phyloP scores from a whole-genome alignment of 2,888 invertebrate genomes.

The Andrena trimmerana region DNA sequence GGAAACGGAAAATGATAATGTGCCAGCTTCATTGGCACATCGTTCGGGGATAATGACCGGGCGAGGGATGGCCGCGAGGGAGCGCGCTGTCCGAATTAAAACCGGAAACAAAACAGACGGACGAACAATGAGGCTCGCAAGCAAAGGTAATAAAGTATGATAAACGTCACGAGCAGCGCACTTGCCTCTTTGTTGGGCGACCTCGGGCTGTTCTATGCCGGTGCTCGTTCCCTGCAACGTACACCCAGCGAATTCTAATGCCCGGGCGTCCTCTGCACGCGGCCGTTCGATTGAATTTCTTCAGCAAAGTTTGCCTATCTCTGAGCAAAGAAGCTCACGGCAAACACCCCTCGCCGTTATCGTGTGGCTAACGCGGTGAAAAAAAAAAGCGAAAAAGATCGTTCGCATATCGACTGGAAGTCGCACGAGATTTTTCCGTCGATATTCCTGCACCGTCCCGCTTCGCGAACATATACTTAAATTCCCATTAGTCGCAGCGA shows the following conservation, averaged over 20 bases:
- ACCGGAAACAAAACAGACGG: constrained; percentile 81
- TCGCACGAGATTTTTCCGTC: neutral
- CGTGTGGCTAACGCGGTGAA: constrained; percentile 27
- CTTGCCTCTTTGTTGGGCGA: constrained; percentile 73
- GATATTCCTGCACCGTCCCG: neutral
- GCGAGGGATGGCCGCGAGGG: constrained; percentile 46
- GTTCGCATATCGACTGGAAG: constrained; percentile 8
- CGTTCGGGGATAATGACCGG: constrained; percentile 61
- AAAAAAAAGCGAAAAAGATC: neutral
- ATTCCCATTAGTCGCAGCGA: too few species aligned
- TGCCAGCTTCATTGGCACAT: constrained; percentile 69
- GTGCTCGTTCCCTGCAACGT: constrained; percentile 61
- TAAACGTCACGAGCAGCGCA: constrained; percentile 76
- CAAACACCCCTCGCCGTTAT: constrained; percentile 35
- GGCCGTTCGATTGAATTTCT: constrained; percentile 69
- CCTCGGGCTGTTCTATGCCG: constrained; percentile 49
- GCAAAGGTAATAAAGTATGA: constrained; percentile 82
- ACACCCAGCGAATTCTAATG: constrained; percentile 68
- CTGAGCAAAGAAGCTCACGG: constrained; percentile 42
- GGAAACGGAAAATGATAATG: constrained; percentile 73
- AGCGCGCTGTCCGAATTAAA: constrained; percentile 75
- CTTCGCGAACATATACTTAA: neutral
- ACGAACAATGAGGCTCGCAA: constrained; percentile 77
- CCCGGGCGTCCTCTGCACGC: constrained; percentile 52
- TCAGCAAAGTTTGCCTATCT: constrained; percentile 60